Evolutionary conservation across 53 echinoderm and acorn worm genomes (phyloP), one percentile per base, ranked within the genome.

Genomic region (Holothuria scabra): DNA sequence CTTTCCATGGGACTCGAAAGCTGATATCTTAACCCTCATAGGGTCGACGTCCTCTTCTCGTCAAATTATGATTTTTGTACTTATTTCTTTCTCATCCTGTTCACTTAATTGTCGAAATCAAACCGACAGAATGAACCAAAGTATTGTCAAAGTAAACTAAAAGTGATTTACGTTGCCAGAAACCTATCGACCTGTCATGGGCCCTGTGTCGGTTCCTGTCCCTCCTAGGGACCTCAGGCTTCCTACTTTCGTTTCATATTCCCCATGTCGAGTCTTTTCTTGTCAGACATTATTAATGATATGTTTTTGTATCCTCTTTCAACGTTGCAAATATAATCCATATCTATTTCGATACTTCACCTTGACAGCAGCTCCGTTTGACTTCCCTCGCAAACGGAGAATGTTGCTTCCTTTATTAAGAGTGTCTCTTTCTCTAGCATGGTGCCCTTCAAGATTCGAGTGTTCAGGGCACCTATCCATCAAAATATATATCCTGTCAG

Each of bases 261-360:
- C 69, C 41, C 35, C 69, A 69, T 69, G 31, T 69, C 69, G 41
- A 37, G 34, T 34, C 69, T 68, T 34, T 52, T 34, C 35, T 69
- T 69, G 69, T 69, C 69, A 69, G 41, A 69, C 69, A 69, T 69
- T 69, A 69, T 69, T 69, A 69, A 69, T 69, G 69, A 69, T 69
- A 69, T 69, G 69, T 69, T 41, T 33, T 34, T 69, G 69, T 69
- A 69, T 69, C 69, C 35, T 69, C 69, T 69, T 69, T 18, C 41
- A 34, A 10, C 41, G 35, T 38, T 34, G 69, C 69, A 69, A 69
- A 69, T 41, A 69, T 69, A 69, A 69, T 69, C 69, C 69, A 69
- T 69, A 67, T 67, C 67, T 31, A 31, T 67, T 67, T 67, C 67
- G 30, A 32, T 35, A 32, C 67, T 67, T 67, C 67, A 67, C 67